These are phyloP conservation scores for Platynereis dumerilii DNA, from an alignment of 2,888 invertebrate species.

Conservation along the genomic window DNA sequence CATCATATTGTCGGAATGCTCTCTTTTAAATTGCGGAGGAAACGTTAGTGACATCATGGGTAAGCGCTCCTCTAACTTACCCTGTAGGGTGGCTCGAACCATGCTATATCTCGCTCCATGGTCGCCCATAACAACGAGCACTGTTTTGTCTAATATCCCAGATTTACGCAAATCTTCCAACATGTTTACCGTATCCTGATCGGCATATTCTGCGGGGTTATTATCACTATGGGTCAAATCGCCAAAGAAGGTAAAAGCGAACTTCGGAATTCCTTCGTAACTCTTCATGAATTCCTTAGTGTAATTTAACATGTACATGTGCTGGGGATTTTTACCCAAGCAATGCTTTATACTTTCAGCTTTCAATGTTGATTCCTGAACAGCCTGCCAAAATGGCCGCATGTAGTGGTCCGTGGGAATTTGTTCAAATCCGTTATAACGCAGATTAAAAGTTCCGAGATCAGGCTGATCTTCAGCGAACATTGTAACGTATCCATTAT, in stretches of 20 bases:
- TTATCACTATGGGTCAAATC: constrained; percentile 55
- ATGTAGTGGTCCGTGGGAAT: constrained; percentile 60
- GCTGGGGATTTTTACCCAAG: constrained; percentile 49
- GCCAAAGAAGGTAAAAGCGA: constrained; percentile 50
- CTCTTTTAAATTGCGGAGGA: constrained; percentile 43
- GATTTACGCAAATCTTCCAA: constrained; percentile 40
- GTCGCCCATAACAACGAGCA: constrained; percentile 54
- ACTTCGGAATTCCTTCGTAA: constrained; percentile 47
- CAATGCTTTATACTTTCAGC: constrained; percentile 34
- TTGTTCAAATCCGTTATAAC: constrained; percentile 54
- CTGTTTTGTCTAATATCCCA: constrained; percentile 49
- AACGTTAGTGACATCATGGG: constrained; percentile 54
- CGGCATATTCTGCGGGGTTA: constrained; percentile 54
- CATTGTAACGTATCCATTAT: constrained; percentile 54
- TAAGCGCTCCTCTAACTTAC: constrained; percentile 57
- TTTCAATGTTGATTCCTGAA: constrained; percentile 18
- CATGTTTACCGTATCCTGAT: constrained; percentile 43
- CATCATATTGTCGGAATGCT: constrained; percentile 14
- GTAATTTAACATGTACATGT: constrained; percentile 51
- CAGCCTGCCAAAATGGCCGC: constrained; percentile 55
- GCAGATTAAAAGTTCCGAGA: constrained; percentile 52
- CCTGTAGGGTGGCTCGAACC: constrained; percentile 50
- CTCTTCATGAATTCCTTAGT: constrained; percentile 49
- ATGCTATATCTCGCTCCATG: constrained; percentile 54
- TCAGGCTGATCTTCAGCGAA: constrained; percentile 57